These are phyloP conservation scores for Amphipoea lucens DNA, from an alignment of 2,888 invertebrate species.

Conservation along the genomic window DNA sequence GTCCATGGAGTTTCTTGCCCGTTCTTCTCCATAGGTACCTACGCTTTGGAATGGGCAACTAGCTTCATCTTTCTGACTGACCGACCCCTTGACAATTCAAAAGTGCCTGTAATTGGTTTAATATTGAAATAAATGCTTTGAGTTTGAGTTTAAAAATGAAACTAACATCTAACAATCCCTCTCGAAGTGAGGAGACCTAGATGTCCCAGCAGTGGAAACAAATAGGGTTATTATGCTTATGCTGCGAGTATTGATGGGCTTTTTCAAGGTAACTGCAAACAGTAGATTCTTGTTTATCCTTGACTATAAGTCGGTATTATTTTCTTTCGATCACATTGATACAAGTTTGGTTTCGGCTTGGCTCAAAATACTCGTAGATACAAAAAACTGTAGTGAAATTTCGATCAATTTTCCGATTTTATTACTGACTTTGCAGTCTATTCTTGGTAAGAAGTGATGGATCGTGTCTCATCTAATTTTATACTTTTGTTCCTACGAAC, in stretches of 20 bases:
- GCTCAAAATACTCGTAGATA: neutral
- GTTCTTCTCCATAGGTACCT: too few species aligned
- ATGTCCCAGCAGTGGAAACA: neutral
- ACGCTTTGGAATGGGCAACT: too few species aligned
- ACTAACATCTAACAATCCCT: neutral
- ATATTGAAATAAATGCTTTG: too few species aligned
- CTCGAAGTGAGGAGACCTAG: neutral
- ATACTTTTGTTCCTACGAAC: neutral
- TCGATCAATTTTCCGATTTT: neutral
- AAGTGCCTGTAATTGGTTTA: too few species aligned
- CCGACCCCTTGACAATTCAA: too few species aligned
- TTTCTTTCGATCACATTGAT: neutral
- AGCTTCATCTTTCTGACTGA: too few species aligned
- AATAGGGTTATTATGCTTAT: neutral
- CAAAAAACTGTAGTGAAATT: neutral
- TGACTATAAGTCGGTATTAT: neutral
- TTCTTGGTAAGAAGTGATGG: neutral
- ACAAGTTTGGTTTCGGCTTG: neutral
- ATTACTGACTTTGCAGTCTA: too few species aligned
- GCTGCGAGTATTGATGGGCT: neutral
- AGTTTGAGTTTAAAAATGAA: too few species aligned
- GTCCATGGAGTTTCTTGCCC: too few species aligned
- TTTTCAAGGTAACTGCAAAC: neutral
- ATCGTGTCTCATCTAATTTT: constrained; percentile 9
- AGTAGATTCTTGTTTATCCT: neutral